These are phyloP conservation scores for Trisateles emortualis DNA, from an alignment of 2,888 invertebrate species.

Conservation along the genomic window DNA sequence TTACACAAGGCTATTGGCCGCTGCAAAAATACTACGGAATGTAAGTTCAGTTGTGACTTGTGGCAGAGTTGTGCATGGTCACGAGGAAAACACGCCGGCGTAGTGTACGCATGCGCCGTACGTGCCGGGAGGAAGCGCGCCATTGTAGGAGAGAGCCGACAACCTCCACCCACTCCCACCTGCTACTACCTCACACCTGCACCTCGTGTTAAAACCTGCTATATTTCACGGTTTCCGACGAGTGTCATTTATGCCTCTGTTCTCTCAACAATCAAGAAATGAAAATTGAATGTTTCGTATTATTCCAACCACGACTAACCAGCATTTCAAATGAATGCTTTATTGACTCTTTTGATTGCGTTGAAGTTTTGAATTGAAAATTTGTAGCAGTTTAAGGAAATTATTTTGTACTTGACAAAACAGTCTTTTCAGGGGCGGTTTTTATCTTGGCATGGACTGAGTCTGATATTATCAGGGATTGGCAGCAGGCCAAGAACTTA, in stretches of 20 bases:
- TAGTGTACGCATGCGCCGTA: slow-evolving; percentile 78
- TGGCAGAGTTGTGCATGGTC: slow-evolving; percentile 56
- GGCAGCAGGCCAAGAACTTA: slow-evolving; percentile 69
- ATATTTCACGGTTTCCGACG: slow-evolving; percentile 71
- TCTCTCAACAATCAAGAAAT: slow-evolving; percentile 68
- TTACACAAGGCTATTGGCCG: slow-evolving; percentile 23
- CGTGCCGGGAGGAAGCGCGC: slow-evolving; percentile 28
- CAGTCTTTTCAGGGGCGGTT: slow-evolving; percentile 58
- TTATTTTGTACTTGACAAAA: slow-evolving; percentile 54
- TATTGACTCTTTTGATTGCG: slow-evolving; percentile 26
- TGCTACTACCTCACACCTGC: slow-evolving; percentile 58
- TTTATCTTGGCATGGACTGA: slow-evolving; percentile 68
- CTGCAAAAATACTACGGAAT: slow-evolving; percentile 36
- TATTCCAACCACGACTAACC: slow-evolving; percentile 30
- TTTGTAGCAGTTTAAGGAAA: slow-evolving; percentile 47
- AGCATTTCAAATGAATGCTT: slow-evolving; percentile 33
- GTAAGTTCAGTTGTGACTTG: slow-evolving; percentile 39
- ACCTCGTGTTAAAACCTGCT: slow-evolving; percentile 73
- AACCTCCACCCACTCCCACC: slow-evolving; percentile 46
- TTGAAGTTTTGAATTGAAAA: slow-evolving; percentile 16
- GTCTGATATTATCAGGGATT: slow-evolving; percentile 72
- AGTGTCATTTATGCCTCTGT: slow-evolving; percentile 68
- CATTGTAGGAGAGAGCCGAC: slow-evolving; percentile 32
- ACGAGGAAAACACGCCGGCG: slow-evolving; percentile 80
- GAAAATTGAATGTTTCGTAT: slow-evolving; percentile 66